phyloP scores from a whole-genome alignment of 2,888 invertebrate genomes.

The Neuroscelio doddi region DNA sequence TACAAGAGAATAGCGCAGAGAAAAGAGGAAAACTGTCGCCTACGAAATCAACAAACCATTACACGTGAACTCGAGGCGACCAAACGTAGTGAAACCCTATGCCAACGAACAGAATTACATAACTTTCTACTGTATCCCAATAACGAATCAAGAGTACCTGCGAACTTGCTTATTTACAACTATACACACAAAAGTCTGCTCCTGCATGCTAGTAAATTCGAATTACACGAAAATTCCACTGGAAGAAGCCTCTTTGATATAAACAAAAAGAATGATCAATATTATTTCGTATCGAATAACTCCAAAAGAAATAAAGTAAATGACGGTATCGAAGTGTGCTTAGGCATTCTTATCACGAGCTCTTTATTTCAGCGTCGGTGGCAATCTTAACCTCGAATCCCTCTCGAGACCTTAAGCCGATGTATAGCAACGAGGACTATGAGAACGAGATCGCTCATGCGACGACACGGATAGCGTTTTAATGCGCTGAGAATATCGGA shows the following conservation, averaged over 20 bases:
- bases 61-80: background rate
- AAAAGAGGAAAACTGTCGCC: background rate
- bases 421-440: constrained; percentile 28
- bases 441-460: constrained; percentile 44
- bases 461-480: constrained; percentile 61
- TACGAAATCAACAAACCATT: constrained; percentile 1
- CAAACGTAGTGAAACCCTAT: background rate
- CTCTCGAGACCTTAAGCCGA: constrained; percentile 38
- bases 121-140: background rate
- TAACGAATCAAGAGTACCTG: too few species aligned
- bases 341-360: constrained; percentile 24
- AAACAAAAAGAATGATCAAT: too few species aligned
- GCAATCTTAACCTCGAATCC: constrained; percentile 38
- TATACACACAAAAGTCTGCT: too few species aligned
- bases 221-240: background rate
- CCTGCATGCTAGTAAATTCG: background rate
- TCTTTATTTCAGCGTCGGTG: constrained; percentile 22
- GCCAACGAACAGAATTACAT: background rate
- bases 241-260: too few species aligned
- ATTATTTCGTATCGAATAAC: too few species aligned
- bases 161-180: too few species aligned
- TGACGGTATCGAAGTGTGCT: constrained; percentile 5
- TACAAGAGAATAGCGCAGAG: background rate
- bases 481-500: constrained; percentile 63
- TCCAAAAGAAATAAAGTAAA: too few species aligned